Evolutionary conservation across 1,140 invertebrate species (phyloP), one percentile per base, ranked within the genome.

Genomic region (Bombus vancouverensis): DNA sequence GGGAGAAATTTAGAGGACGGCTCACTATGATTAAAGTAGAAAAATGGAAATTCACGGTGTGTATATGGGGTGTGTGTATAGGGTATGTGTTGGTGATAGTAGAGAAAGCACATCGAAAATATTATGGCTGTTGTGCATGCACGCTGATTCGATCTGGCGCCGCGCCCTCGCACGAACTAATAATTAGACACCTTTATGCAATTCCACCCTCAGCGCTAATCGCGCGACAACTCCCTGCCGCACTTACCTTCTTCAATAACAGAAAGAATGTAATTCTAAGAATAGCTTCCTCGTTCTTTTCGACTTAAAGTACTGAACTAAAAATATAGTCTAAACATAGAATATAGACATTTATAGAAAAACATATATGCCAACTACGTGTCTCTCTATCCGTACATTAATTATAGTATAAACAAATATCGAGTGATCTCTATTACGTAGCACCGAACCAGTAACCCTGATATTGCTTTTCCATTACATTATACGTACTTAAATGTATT

Each of bases 121-220:
- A 92, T 92, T 93, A 93, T 93, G 88, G 92, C 89, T 81, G 78
- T 88, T 76, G 87, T 88, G 90, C 92, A 93, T 93, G 92, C 92
- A 93, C 91, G 87, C 81, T 86, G 92, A 93, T 92, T 91, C 88
- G 90, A 92, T 93, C 92, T 93, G 92, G 88, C 91, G 90, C 92
- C 92, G 91, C 91, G 85, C 92, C 91, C 91, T 90, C 83, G 91
- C 92, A 91, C 91, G 92, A 93, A 92, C 91, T 92, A 92, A 93
- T 93, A 92, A 93, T 93, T 92, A 92, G 91, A 92, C 92, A 92
- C 92, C 91, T 93, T 89, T 92, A 91, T 91, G 89, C 88, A 90
- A 87, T 92, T 91, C 88, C 85, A 79, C 87, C 80, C 87, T 81
- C 47, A 34, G 18, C 76, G 77, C 62, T 83, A 76, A 89, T 82